These are phyloP conservation scores for Ictidomys tridecemlineatus DNA, from an alignment of 2,113 vertebrate species.

Conservation along the genomic window DNA sequence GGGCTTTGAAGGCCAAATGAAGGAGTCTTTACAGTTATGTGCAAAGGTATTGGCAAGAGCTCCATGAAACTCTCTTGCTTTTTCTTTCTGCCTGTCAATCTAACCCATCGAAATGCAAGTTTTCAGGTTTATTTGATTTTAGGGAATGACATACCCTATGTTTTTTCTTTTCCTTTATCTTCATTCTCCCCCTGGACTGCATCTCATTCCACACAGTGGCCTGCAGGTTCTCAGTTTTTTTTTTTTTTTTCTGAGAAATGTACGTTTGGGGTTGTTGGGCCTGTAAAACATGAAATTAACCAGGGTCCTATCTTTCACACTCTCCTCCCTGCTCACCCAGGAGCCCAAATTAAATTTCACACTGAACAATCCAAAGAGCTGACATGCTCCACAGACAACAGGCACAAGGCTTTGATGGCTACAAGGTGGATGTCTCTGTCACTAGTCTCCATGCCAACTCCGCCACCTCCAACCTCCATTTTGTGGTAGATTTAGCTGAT, in stretches of 20 bases:
- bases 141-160: constrained; percentile 73
- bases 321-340: constrained; percentile 76
- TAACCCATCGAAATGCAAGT: constrained; percentile 63
- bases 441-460: constrained; percentile 1
- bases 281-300: constrained; percentile 87
- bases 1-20: background rate
- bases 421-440: constrained; percentile 56
- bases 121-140: constrained; percentile 79
- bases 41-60: constrained; percentile 49
- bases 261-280: constrained; percentile 70
- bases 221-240: constrained; percentile 72
- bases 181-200: constrained; percentile 65
- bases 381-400: constrained; percentile 38
- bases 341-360: constrained; percentile 83
- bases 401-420: background rate
- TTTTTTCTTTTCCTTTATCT: background rate
- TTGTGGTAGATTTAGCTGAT: constrained; percentile 44
- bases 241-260: constrained; percentile 3
- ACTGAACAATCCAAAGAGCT: constrained; percentile 77
- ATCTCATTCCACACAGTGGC: constrained; percentile 75
- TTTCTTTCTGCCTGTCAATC: constrained; percentile 65
- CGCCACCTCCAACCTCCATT: background rate
- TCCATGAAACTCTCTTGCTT: constrained; percentile 55
- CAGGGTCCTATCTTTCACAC: constrained; percentile 80
- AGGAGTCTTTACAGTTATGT: background rate